Evolutionary conservation across 92 coral and sea anemone species (phyloP).

Genomic region (Porites evermanni): DNA sequence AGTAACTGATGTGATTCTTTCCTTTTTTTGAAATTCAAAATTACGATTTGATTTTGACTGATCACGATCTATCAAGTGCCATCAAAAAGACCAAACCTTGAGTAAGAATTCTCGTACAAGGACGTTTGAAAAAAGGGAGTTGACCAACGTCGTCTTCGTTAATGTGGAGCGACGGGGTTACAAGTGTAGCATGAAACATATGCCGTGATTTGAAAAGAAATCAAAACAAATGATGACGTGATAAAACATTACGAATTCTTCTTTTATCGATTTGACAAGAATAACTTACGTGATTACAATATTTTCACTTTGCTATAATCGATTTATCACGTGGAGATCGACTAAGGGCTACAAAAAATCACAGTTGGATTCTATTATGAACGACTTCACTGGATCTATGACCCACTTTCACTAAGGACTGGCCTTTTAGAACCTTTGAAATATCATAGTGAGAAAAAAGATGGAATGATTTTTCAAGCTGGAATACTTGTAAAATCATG

Average conservation of each 20-base stretch:
- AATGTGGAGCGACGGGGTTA: neutral
- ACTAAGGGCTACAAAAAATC: neutral
- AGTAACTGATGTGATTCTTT: too few species aligned
- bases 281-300: constrained; percentile 10
- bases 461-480: constrained; percentile 2
- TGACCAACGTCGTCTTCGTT: too few species aligned
- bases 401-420: neutral
- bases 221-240: constrained; percentile 9
- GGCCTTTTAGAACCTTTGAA: neutral
- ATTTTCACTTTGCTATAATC: neutral
- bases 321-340: constrained; percentile 12
- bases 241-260: neutral
- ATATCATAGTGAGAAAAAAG: neutral
- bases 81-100: too few species aligned
- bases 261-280: neutral
- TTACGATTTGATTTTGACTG: too few species aligned
- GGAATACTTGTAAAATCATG: neutral
- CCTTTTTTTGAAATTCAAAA: too few species aligned
- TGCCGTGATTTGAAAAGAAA: neutral
- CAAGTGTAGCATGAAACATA: neutral
- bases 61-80: too few species aligned
- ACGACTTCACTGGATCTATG: neutral
- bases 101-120: too few species aligned
- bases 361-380: neutral
- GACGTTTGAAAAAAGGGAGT: too few species aligned